phyloP scores from a whole-genome alignment of 2,888 invertebrate species.

The Agelastica alni region DNA sequence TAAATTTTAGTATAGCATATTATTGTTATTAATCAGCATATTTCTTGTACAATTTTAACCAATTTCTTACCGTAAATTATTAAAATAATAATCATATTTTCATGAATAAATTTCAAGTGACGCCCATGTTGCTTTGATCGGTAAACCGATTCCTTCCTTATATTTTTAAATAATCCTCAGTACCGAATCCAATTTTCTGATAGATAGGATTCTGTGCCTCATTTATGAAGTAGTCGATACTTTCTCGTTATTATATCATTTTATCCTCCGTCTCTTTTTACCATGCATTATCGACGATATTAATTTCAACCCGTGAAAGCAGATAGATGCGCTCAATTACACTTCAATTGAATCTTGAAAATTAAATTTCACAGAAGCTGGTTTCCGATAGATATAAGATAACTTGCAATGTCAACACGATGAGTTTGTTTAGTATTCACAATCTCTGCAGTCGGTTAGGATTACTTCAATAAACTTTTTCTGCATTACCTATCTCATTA shows the following conservation, averaged over 20 bases:
- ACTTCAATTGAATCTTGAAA: constrained; percentile 6
- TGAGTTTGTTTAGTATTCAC: too few species aligned
- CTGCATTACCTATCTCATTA: too few species aligned
- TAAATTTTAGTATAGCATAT: too few species aligned
- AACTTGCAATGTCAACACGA: neutral
- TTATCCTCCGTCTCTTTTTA: constrained; percentile 8
- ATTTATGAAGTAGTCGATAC: constrained; percentile 48
- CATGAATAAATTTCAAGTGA: neutral
- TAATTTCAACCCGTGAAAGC: constrained; percentile 9
- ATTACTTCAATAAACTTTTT: too few species aligned
- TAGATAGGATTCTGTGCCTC: constrained; percentile 48
- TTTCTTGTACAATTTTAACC: too few species aligned
- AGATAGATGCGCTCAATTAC: constrained; percentile 3
- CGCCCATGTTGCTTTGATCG: neutral
- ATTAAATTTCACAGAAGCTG: neutral
- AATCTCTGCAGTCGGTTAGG: too few species aligned
- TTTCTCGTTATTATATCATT: constrained; percentile 13
- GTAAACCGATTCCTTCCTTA: neutral
- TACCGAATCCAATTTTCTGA: constrained; percentile 51
- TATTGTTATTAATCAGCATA: too few species aligned
- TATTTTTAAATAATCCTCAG: constrained; percentile 43
- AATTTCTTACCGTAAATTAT: too few species aligned
- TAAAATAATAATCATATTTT: neutral
- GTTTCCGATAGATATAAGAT: neutral
- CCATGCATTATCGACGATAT: constrained; percentile 6